Percentiles rank a stretch among this genome's conserved stretches.
phyloP scores from a whole-genome alignment of 2,888 invertebrate species.

The Stenotaenia linearis region DNA sequence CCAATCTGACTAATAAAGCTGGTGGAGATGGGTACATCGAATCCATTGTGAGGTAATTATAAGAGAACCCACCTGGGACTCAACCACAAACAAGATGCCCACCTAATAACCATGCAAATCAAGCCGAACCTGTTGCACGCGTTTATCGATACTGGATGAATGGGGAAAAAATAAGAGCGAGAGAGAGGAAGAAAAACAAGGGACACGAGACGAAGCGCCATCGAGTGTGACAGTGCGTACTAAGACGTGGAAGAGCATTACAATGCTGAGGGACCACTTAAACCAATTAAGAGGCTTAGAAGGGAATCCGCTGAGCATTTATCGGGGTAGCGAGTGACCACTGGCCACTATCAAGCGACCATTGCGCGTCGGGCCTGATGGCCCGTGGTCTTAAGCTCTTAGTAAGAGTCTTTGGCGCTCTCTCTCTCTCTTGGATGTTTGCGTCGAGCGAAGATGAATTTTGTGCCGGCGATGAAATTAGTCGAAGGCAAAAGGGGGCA shows the following conservation, averaged over 20 bases:
- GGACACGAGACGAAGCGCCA: not conserved
- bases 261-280: constrained; percentile 29
- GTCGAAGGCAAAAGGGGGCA: not conserved
- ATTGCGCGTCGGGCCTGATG: not conserved
- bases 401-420: not conserved
- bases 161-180: not conserved
- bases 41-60: constrained; percentile 31
- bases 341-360: not conserved
- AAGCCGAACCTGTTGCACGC: not conserved
- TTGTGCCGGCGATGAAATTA: not conserved
- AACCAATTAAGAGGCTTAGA: constrained; percentile 33
- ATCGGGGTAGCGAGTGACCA: constrained; percentile 24
- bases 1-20: constrained; percentile 30
- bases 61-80: constrained; percentile 28
- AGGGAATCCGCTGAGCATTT: constrained; percentile 5
- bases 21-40: constrained; percentile 27
- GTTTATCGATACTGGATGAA: not conserved
- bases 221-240: constrained; percentile 18
- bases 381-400: not conserved
- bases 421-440: too few relatives aligned
- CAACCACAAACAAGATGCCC: constrained; percentile 21
- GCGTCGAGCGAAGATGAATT: not conserved
- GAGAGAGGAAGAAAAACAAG: not conserved
- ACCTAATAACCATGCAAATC: constrained; percentile 32
- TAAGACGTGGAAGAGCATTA: constrained; percentile 1